Evolutionary conservation across 2,888 invertebrate genomes (phyloP).

Genomic region (Gari tellinella): DNA sequence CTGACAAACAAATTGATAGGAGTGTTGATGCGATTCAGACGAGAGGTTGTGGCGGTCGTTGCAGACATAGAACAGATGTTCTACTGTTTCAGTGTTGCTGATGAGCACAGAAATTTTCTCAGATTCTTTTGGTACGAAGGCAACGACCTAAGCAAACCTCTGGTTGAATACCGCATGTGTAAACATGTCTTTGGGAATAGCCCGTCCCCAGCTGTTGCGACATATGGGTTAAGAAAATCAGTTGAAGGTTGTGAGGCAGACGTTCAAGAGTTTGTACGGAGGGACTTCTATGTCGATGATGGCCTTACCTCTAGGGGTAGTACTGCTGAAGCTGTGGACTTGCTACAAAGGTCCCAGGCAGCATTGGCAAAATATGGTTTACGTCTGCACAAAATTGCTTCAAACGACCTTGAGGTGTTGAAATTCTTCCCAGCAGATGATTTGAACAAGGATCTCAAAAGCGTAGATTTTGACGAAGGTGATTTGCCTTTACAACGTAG

Average conservation of each 20-base stretch:
- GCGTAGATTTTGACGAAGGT: slow-evolving; percentile 50
- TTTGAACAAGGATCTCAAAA: slow-evolving; percentile 49
- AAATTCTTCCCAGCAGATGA: slow-evolving; percentile 29
- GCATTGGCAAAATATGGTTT: slow-evolving; percentile 17
- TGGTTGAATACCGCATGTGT: slow-evolving; percentile 14
- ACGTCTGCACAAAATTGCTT: slow-evolving; percentile 41
- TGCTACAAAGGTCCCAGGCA: slow-evolving; percentile 46
- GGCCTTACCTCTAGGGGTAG: slow-evolving; percentile 41
- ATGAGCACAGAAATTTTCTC: slow-evolving; percentile 1
- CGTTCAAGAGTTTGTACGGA: slow-evolving; percentile 28
- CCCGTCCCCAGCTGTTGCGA: slow-evolving; percentile 15
- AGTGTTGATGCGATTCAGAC: slow-evolving; percentile 1
- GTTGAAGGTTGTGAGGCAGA: slow-evolving; percentile 24
- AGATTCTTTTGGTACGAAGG: slow-evolving; percentile 10
- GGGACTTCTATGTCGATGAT: slow-evolving; percentile 63
- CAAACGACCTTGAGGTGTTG: slow-evolving; percentile 32
- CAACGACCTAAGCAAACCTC: slow-evolving; percentile 1
- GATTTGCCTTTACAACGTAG: slow-evolving; percentile 32
- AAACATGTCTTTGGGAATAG: slow-evolving; percentile 14
- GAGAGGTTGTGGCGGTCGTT: neutral
- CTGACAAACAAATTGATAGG: slow-evolving; percentile 2
- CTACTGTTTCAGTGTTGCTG: neutral
- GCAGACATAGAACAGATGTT: slow-evolving; percentile 18
- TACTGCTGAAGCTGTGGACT: slow-evolving; percentile 21
- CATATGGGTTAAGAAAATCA: slow-evolving; percentile 15